Evolutionary conservation across 2,113 vertebrate genomes (phyloP).

Genomic region (Otocyon megalotis): DNA sequence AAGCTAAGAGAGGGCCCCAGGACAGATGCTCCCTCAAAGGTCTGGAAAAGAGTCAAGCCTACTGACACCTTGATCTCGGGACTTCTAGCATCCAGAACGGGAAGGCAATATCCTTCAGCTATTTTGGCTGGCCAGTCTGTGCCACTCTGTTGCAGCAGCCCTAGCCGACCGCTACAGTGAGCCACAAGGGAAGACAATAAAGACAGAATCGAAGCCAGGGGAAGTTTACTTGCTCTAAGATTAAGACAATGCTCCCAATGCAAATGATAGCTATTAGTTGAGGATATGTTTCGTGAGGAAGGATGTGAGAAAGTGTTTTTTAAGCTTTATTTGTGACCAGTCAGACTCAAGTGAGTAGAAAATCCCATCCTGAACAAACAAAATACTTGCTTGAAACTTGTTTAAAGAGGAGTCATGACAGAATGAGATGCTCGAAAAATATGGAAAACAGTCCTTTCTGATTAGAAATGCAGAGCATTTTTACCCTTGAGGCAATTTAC

Average conservation of each 20-base stretch:
- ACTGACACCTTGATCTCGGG: not conserved
- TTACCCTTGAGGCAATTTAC: slow-evolving; percentile 53
- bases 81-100: not conserved
- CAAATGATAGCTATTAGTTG: not conserved
- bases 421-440: slow-evolving; percentile 17
- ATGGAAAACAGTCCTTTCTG: slow-evolving; percentile 28
- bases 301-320: not conserved
- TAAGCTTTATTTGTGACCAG: slow-evolving; percentile 44
- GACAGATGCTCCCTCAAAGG: not conserved
- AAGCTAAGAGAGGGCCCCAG: not conserved
- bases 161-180: not conserved
- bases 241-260: not conserved
- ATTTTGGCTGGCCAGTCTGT: not conserved
- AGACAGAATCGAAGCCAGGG: not conserved
- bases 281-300: slow-evolving; percentile 25
- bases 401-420: slow-evolving; percentile 7
- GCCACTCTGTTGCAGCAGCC: not conserved
- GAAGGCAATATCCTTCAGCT: not conserved
- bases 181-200: not conserved
- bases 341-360: slow-evolving; percentile 3
- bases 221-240: not conserved
- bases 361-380: slow-evolving; percentile 34
- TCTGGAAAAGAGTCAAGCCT: not conserved
- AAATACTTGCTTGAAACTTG: slow-evolving; percentile 44
- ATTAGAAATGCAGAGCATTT: slow-evolving; percentile 55